A percentile compares a stretch with the other conserved stretches of the same genome.
These are phyloP conservation scores for Drosophila quadrilineata DNA, from an alignment of 1,140 invertebrate species.

Conservation along the genomic window DNA sequence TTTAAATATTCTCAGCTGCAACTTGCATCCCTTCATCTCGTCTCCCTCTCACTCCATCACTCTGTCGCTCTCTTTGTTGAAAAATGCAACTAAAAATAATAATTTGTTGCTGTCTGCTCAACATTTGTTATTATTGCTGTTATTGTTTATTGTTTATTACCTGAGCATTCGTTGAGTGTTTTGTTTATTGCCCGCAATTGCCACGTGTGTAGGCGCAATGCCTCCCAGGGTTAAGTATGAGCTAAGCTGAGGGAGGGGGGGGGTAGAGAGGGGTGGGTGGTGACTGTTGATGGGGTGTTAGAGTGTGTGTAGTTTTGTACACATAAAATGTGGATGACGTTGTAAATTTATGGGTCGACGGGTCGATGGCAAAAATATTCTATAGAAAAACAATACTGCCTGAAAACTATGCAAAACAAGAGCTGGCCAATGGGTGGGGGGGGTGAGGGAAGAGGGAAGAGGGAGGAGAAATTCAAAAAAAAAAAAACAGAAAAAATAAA, in stretches of 20 bases:
- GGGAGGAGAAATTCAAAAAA: not conserved
- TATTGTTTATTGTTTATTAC: constrained; percentile 60
- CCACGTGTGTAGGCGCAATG: constrained; percentile 12
- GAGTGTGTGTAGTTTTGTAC: too few relatives aligned
- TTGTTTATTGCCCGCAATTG: constrained; percentile 55
- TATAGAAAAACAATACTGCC: constrained; percentile 57
- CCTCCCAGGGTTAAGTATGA: not conserved
- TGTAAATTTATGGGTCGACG: constrained; percentile 54
- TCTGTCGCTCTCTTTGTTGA: too few relatives aligned
- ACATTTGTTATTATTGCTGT: constrained; percentile 7
- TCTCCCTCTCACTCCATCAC: not conserved
- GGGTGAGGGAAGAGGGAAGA: not conserved
- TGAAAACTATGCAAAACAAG: constrained; percentile 10
- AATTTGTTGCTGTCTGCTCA: constrained; percentile 28
- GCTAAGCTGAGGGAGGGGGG: too few relatives aligned
- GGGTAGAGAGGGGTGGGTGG: not conserved
- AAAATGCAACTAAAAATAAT: constrained; percentile 8
- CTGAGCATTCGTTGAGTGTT: constrained; percentile 62
- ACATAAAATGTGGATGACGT: constrained; percentile 54
- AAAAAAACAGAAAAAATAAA: constrained; percentile 3
- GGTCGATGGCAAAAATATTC: constrained; percentile 42
- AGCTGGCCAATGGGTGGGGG: not conserved
- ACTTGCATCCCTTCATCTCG: not conserved
- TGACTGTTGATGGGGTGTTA: not conserved
- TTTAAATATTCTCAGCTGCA: too few relatives aligned